A percentile compares a stretch with the other conserved stretches of the same genome.
These are phyloP conservation scores for Nemotelus nigrinus DNA, from an alignment of 2,888 invertebrate species.

Conservation along the genomic window DNA sequence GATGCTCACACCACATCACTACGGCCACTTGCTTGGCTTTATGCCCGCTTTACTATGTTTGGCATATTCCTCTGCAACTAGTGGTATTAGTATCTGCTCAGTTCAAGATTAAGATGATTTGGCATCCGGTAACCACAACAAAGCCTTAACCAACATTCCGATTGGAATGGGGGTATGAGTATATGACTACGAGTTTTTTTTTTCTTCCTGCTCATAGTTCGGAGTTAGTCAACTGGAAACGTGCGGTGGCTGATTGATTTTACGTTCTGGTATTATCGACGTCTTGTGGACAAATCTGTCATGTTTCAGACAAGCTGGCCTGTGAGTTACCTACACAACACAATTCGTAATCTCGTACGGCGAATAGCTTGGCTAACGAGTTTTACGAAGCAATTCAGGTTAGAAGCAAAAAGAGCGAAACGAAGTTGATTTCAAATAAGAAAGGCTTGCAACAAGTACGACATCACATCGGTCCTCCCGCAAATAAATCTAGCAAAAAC, in stretches of 20 bases:
- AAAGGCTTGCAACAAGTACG: neutral
- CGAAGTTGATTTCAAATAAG: slow-evolving; percentile 2
- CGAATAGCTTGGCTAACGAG: neutral
- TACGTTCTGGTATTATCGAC: slow-evolving; percentile 22
- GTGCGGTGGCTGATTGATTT: slow-evolving; percentile 31
- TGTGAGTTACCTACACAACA: slow-evolving; percentile 25
- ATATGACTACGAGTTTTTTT: neutral
- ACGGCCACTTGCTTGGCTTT: no score
- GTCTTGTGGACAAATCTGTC: slow-evolving; percentile 36
- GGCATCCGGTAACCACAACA: slow-evolving; percentile 33
- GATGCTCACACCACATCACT: no score
- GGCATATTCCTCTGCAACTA: slow-evolving; percentile 16
- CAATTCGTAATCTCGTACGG: neutral
- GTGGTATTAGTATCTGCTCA: slow-evolving; percentile 23
- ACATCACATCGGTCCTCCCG: neutral
- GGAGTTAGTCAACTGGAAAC: slow-evolving; percentile 14
- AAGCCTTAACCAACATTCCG: slow-evolving; percentile 11
- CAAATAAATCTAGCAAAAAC: slow-evolving; percentile 2
- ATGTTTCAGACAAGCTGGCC: neutral
- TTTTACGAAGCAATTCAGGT: neutral
- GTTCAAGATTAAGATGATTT: slow-evolving; percentile 38
- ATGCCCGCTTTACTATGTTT: no score
- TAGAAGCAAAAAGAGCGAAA: neutral
- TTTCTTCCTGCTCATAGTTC: neutral
- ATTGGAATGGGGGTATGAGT: neutral